Base-by-base conservation (phyloP, 2,888 invertebrate species). In the Creontiades dilutus region DNA sequence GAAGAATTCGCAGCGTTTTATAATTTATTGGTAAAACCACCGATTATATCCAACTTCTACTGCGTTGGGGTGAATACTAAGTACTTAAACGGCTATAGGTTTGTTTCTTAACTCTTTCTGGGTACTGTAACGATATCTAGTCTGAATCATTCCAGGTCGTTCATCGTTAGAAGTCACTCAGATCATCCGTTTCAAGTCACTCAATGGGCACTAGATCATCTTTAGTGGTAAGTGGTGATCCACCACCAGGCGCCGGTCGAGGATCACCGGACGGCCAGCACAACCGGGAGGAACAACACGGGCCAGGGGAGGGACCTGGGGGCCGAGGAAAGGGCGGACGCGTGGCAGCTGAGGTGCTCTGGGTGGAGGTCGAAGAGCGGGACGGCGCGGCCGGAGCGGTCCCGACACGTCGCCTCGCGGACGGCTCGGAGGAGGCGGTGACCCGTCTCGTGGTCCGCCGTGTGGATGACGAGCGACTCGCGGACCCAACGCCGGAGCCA, bases 401-500 rank as follows among this genome's bases (percentile, higher is more conserved):
- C 96, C 96, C 96, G 94, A 94, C 86, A 94, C 94, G 93, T 96
- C 96, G 96, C 96, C 92, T 95, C 94, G 90, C 96, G 94, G 16
- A 96, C 96, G 90, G 94, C 93, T 90, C 93, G 93, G 91, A 94
- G 93, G 92, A 94, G 93, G 90, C 93, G 93, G 91, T 93, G 92
- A 14, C 93, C 93, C 75, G 93, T 92, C 92, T 93, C 93, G 89
- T 93, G 93, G 89, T 94, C 92, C 90, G 95, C 95, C 89, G 96
- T 95, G 93, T 96, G 96, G 81, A 96, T 95, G 93, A 96, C 96
- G 47, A 96, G 96, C 87, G 97, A 96, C 93, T 98, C 98, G 52
- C 98, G 95, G 89, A 97, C 95, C 98, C 98, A 98, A 82, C 98
- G 95, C 19, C 98, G 94, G 91, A 98, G 94, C 98, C 98, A 98